phyloP scores from a whole-genome alignment of 2,797 vertebrate genomes.

The Acanthornis magna region DNA sequence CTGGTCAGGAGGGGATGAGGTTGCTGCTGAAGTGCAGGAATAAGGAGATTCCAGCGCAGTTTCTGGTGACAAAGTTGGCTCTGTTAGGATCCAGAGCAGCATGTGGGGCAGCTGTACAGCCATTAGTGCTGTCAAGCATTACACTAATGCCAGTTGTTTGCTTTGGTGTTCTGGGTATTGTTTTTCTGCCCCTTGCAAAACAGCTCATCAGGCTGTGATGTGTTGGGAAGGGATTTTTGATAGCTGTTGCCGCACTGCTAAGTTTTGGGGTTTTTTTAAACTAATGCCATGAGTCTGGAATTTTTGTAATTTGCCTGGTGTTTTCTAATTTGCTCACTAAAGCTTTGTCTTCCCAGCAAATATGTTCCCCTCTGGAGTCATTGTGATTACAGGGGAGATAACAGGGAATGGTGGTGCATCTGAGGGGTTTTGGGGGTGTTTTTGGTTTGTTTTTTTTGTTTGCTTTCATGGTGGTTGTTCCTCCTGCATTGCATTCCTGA shows the following conservation, averaged over 20 bases:
- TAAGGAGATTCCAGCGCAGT: not conserved
- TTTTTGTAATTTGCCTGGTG: accelerated
- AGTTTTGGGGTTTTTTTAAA: not conserved
- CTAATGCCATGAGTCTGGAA: not conserved
- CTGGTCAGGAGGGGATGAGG: not conserved
- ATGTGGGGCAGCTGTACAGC: not conserved
- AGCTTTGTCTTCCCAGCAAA: not conserved
- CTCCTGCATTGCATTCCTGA: not conserved
- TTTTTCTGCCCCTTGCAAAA: not conserved
- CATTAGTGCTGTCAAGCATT: accelerated
- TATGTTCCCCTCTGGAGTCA: not conserved
- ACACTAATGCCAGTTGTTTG: not conserved
- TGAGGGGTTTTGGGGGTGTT: not conserved
- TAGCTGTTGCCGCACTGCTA: not conserved
- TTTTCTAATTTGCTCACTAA: not conserved
- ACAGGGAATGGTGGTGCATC: not conserved
- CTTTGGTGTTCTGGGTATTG: not conserved
- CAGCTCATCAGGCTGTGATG: not conserved
- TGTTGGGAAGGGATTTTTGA: not conserved
- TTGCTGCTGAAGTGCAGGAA: not conserved
- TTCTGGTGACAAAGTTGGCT: not conserved
- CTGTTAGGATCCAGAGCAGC: not conserved
- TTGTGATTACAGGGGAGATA: not conserved
- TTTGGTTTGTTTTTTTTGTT: not conserved
- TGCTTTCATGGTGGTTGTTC: not conserved